Conservation (phyloP, 1,140 invertebrate genomes). For the Asobara japonica region DNA sequence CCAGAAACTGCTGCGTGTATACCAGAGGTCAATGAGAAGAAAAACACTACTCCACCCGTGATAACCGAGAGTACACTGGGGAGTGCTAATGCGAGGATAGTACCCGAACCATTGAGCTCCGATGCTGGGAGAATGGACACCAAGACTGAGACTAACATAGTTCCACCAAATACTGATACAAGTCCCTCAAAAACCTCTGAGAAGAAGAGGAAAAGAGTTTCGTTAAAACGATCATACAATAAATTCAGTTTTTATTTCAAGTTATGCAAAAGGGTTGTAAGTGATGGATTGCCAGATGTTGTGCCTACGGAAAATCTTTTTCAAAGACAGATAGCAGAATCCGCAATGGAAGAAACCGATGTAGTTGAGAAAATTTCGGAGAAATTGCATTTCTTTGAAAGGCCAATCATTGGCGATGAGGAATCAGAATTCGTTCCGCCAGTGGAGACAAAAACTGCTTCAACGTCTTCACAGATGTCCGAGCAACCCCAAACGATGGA, state of each 20-base stretch:
- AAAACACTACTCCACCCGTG: too few relatives aligned
- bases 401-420: too few relatives aligned
- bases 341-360: not conserved
- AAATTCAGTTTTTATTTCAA: not conserved
- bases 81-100: not conserved
- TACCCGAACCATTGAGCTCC: not conserved
- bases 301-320: conserved; percentile 29
- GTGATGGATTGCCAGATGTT: conserved; percentile 44
- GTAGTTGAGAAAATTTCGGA: too few relatives aligned
- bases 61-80: too few relatives aligned
- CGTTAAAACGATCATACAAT: not conserved
- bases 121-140: not conserved
- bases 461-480: too few relatives aligned
- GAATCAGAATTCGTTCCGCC: too few relatives aligned
- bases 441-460: too few relatives aligned
- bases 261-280: conserved; percentile 20
- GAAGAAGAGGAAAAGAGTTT: not conserved
- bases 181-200: not conserved
- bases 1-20: too few relatives aligned
- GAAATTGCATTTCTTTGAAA: too few relatives aligned
- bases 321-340: not conserved
- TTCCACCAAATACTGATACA: not conserved
- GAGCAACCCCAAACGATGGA: too few relatives aligned
- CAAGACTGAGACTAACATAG: not conserved
- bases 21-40: too few relatives aligned